phyloP scores from a whole-genome alignment of 2,888 invertebrate genomes.

The Dexiosoma caninum region DNA sequence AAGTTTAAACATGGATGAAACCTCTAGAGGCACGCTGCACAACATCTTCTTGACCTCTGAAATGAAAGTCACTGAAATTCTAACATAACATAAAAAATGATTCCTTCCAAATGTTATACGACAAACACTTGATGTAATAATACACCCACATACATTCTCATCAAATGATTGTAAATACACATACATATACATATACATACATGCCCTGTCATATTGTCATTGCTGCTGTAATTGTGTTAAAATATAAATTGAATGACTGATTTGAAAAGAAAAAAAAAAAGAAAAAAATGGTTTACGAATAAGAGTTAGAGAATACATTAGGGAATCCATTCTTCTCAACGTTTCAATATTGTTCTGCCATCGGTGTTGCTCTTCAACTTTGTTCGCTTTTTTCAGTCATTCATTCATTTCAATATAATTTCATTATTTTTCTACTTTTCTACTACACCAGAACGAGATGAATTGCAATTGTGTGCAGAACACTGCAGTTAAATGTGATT shows the following conservation, averaged over 20 bases:
- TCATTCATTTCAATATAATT: constrained; percentile 30
- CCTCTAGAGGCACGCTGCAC: constrained; percentile 54
- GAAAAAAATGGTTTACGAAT: not conserved
- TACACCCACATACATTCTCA: not conserved
- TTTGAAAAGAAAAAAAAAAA: not conserved
- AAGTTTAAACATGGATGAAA: constrained; percentile 16
- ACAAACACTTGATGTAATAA: not conserved
- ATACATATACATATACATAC: not conserved
- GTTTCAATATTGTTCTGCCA: constrained; percentile 35
- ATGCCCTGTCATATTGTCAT: not conserved
- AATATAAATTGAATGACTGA: constrained; percentile 11
- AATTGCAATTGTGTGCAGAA: constrained; percentile 2
- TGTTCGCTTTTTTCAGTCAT: not conserved
- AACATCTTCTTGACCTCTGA: constrained; percentile 55
- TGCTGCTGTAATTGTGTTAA: constrained; percentile 27
- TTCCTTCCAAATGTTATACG: constrained; percentile 43
- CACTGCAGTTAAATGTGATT: not conserved
- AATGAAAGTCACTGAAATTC: constrained; percentile 16
- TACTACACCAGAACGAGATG: constrained; percentile 6
- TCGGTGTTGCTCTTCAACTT: not conserved
- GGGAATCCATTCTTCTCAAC: constrained; percentile 39
- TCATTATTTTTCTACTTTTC: constrained; percentile 11
- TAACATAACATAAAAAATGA: constrained; percentile 43
- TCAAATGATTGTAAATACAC: not conserved
- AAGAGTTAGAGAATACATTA: constrained; percentile 33